These are phyloP conservation scores for Peromyscus leucopus DNA, from an alignment of 2,113 vertebrate genomes.

Conservation along the genomic window DNA sequence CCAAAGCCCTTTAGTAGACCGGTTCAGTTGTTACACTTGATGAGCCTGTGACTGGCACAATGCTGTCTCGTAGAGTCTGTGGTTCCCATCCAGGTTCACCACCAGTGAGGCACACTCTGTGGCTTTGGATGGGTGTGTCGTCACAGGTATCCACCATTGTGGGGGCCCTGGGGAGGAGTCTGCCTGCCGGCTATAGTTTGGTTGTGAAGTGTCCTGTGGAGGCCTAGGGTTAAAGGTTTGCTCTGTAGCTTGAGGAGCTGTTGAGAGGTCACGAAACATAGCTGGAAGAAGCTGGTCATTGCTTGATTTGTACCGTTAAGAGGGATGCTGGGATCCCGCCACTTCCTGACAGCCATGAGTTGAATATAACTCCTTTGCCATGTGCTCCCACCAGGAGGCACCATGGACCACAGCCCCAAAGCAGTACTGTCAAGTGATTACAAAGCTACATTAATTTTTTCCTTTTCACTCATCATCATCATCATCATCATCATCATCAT, in stretches of 20 bases:
- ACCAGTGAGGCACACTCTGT: neutral
- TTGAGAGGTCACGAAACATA: neutral
- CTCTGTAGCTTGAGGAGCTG: neutral
- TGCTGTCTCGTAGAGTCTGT: neutral
- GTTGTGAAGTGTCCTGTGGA: neutral
- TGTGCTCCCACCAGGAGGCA: neutral
- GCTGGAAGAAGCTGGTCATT: neutral
- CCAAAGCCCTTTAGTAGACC: neutral
- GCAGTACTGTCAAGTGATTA: neutral
- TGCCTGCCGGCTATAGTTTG: neutral
- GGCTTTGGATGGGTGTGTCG: neutral
- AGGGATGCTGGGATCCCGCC: too few relatives aligned
- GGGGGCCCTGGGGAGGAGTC: neutral
- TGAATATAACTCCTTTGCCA: neutral
- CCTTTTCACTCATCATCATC: neutral
- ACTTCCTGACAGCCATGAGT: neutral
- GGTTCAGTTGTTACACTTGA: neutral
- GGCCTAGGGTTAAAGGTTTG: neutral
- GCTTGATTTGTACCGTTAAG: neutral
- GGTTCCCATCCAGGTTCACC: neutral
- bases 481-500: fast-evolving
- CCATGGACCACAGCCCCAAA: neutral
- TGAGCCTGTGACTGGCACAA: neutral
- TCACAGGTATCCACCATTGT: neutral
- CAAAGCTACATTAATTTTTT: neutral